Percentiles rank a stretch among this genome's conserved stretches.
Conservation (phyloP, 2,888 invertebrate genomes). For the Eledona agricola region DNA sequence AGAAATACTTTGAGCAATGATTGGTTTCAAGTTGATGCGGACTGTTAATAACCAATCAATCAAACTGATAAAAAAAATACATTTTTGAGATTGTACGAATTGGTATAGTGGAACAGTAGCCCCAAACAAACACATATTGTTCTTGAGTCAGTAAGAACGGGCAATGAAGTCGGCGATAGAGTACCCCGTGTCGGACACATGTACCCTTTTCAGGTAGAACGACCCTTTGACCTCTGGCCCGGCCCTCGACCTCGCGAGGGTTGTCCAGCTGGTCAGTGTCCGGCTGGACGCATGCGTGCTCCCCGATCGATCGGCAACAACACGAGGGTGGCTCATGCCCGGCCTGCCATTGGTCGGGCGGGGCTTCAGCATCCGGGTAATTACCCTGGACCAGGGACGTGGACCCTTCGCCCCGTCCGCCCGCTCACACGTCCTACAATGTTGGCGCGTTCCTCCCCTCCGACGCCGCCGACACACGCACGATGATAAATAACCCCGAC, state of each 20-base stretch:
- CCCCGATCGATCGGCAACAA: conserved; percentile 52
- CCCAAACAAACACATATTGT: too few species aligned
- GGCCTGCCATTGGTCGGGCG: conserved; percentile 61
- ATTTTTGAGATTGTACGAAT: conserved; percentile 1
- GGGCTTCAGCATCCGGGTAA: conserved; percentile 62
- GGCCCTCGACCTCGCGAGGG: conserved; percentile 10
- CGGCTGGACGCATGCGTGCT: conserved; percentile 56
- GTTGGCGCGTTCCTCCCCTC: conserved; percentile 61
- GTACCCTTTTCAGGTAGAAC: conserved; percentile 21
- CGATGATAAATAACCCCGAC: conserved; percentile 63
- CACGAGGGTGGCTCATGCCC: conserved; percentile 48
- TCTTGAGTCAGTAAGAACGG: not conserved
- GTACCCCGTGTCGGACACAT: too few species aligned
- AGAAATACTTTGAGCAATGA: too few species aligned
- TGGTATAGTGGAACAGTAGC: too few species aligned
- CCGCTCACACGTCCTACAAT: conserved; percentile 61
- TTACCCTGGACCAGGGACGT: conserved; percentile 62
- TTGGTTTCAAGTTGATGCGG: too few species aligned
- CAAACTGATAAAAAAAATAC: too few species aligned
- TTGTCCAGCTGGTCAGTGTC: conserved; percentile 57
- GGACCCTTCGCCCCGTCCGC: conserved; percentile 47
- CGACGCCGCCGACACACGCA: conserved; percentile 32
- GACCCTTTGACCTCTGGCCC: conserved; percentile 26
- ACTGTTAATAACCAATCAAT: too few species aligned
- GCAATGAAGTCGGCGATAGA: conserved; percentile 1